Conservation (phyloP, 2,113 vertebrate genomes). For the Prionailurus bengalensis region DNA sequence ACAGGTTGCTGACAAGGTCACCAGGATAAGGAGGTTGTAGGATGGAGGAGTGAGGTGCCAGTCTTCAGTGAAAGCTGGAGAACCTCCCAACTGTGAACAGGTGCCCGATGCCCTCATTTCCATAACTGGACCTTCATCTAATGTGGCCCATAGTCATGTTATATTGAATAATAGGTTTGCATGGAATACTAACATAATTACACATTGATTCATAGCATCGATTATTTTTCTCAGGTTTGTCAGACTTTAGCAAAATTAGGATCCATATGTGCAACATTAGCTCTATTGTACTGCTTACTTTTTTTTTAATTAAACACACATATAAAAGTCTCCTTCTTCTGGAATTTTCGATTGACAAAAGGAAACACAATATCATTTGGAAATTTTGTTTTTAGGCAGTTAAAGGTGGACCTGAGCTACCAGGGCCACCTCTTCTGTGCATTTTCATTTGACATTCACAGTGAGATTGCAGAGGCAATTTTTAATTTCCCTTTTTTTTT, state of each 20-base stretch:
- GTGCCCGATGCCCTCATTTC: not conserved
- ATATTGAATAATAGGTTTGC: not conserved
- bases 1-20: not conserved
- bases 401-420: not conserved
- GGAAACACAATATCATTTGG: not conserved
- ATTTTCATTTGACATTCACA: constrained; percentile 48
- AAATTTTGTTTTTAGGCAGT: constrained; percentile 5
- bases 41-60: not conserved
- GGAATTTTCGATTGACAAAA: not conserved
- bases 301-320: not conserved
- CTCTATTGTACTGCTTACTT: not conserved
- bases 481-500: not conserved
- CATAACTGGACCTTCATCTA: not conserved
- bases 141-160: not conserved
- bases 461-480: not conserved
- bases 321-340: constrained; percentile 3
- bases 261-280: not conserved
- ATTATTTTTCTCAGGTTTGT: not conserved
- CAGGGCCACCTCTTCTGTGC: not conserved
- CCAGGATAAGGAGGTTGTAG: not conserved
- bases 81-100: rapidly evolving
- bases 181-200: not conserved
- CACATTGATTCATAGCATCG: not conserved
- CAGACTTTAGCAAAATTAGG: not conserved
- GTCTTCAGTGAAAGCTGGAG: not conserved